Evolutionary conservation across 2,888 invertebrate species (phyloP).

Genomic region (Cenopis cana): DNA sequence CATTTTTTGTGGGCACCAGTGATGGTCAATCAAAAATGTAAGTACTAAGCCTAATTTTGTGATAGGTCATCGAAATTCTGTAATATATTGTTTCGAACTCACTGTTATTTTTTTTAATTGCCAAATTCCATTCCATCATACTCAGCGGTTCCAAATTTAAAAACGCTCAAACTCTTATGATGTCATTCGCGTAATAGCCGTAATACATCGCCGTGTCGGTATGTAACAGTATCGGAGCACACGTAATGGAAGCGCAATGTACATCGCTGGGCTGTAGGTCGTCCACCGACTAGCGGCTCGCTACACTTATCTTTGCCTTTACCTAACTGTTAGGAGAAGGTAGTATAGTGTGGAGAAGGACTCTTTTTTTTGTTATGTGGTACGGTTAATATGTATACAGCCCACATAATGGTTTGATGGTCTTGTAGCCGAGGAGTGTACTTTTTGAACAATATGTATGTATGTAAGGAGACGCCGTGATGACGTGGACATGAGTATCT

Average conservation of each 20-base stretch:
- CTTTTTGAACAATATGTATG: no score
- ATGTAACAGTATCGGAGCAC: neutral
- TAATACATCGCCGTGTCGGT: slow-evolving; percentile 15
- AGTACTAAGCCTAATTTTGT: neutral
- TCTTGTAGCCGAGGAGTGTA: no score
- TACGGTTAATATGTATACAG: neutral
- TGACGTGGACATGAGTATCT: no score
- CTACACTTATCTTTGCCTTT: slow-evolving; percentile 50
- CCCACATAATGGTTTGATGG: no score
- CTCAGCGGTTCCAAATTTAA: neutral
- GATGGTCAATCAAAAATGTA: no score
- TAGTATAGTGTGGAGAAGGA: slow-evolving; percentile 42
- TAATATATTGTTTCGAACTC: no score
- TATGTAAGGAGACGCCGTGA: no score
- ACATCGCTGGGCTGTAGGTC: slow-evolving; percentile 46
- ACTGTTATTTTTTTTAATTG: neutral
- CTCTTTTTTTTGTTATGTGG: slow-evolving; percentile 10
- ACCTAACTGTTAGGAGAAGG: slow-evolving; percentile 51
- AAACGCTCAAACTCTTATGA: slow-evolving; percentile 22
- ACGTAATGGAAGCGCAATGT: slow-evolving; percentile 35
- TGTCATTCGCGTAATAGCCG: slow-evolving; percentile 28
- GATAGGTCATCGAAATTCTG: neutral
- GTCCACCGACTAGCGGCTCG: slow-evolving; percentile 50
- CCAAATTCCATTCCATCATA: neutral
- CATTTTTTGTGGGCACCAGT: neutral